Evolutionary conservation across 2,113 vertebrate genomes (phyloP), one percentile per base, ranked within the genome.

Genomic region (Seriola dumerili): DNA sequence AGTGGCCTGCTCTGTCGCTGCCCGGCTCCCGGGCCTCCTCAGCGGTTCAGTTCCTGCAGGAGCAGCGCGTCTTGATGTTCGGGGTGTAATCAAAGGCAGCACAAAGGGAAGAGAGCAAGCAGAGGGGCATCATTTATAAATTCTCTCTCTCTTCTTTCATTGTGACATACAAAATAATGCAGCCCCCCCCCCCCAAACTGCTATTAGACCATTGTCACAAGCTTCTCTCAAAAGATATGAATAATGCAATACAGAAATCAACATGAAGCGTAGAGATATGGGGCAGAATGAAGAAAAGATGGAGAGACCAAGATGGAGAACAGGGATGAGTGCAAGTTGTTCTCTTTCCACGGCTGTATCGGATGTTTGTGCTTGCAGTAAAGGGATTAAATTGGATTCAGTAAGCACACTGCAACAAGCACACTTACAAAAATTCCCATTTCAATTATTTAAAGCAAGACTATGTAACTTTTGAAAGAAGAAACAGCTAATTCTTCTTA

Each of bases 1-100:
- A 97, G 97, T 97, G 97, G 97, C 96, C 96, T 96, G 97, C 96
- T 95, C 96, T 92, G 93, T 97, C 96, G 95, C 97, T 96, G 96
- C 95, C 94, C 94, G 93, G 93, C 96, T 96, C 95, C 96, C 92
- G 92, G 95, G 96, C 92, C 95, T 96, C 95, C 93, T 85, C 70
- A 21, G 85, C 72, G 4, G 38, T 55, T 69, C 65, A 50, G 81
- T 70, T 61, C 76, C 88, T 29, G 76, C 81, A 66, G 80, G 83
- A 81, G 77, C 84, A 95, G 95, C 90, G 34, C 40, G 21, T 94
- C 96, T 94, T 94, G 94, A 94, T 93, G 95, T 95, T 95, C 93
- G 91, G 94, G 93, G 94, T 94, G 95, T 97, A 98, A 98, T 98
- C 97, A 97, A 95, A 95, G 95, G 67, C 94, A 91, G 72, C 72